Evolutionary conservation across 2,888 invertebrate genomes (phyloP).

Genomic region (Drosophila prolongata): DNA sequence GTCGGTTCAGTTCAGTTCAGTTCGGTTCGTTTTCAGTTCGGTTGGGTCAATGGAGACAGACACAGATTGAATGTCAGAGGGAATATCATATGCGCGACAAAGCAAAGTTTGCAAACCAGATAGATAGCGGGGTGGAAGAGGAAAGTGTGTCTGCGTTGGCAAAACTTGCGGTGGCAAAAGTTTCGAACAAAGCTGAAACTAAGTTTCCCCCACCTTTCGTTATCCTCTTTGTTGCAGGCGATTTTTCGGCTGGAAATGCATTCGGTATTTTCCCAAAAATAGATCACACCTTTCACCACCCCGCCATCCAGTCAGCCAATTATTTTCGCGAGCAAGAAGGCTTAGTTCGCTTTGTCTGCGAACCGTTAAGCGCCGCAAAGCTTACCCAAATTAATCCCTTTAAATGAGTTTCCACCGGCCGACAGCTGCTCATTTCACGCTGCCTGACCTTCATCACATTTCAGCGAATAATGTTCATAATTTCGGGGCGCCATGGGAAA

Average conservation of each 20-base stretch:
- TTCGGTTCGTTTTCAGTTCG: constrained; percentile 11
- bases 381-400: constrained; percentile 66
- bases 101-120: constrained; percentile 43
- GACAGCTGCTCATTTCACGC: constrained; percentile 50
- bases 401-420: constrained; percentile 68
- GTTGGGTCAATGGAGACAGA: constrained; percentile 58
- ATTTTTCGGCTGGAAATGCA: constrained; percentile 46
- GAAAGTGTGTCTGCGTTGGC: constrained; percentile 52
- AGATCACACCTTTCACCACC: constrained; percentile 46
- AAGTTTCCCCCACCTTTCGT: constrained; percentile 18
- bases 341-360: constrained; percentile 38
- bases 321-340: constrained; percentile 42
- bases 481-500: constrained; percentile 13
- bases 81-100: constrained; percentile 69
- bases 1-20: constrained; percentile 44
- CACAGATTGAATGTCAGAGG: constrained; percentile 72
- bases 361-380: constrained; percentile 65
- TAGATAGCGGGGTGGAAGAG: constrained; percentile 35
- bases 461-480: constrained; percentile 32
- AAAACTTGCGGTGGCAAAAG: constrained; percentile 68
- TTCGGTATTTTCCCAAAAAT: constrained; percentile 38
- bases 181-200: constrained; percentile 63
- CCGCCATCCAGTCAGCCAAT: constrained; percentile 42
- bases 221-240: constrained; percentile 14
- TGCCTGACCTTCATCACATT: constrained; percentile 43